These are phyloP conservation scores for Grantiella picta DNA, from an alignment of 2,113 vertebrate genomes.

Conservation along the genomic window DNA sequence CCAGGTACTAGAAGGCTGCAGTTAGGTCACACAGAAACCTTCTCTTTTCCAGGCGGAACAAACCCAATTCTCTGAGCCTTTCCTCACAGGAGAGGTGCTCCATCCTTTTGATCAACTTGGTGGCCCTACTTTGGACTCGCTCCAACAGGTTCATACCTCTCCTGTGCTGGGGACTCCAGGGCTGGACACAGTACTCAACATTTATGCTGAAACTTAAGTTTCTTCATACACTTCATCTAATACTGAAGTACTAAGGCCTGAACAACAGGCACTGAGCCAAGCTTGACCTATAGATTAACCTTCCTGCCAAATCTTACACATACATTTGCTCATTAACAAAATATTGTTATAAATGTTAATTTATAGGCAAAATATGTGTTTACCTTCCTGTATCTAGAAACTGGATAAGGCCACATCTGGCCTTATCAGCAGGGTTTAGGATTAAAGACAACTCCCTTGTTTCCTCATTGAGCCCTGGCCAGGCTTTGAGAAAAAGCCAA, in stretches of 20 bases:
- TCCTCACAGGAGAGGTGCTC: not conserved
- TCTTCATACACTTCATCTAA: not conserved
- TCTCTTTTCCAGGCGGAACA: not conserved
- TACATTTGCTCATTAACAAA: rapidly evolving
- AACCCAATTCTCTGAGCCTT: not conserved
- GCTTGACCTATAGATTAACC: not conserved
- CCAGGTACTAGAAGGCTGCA: not conserved
- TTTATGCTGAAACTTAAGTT: not conserved
- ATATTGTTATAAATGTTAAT: not conserved
- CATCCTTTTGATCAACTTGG: not conserved
- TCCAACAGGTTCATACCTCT: not conserved
- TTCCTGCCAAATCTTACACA: not conserved
- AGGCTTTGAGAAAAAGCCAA: not conserved
- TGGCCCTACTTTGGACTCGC: rapidly evolving
- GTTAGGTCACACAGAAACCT: not conserved
- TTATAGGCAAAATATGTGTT: not conserved
- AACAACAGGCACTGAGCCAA: not conserved
- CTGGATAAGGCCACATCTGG: not conserved
- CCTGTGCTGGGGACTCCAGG: not conserved
- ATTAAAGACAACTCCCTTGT: not conserved
- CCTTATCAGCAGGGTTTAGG: not conserved
- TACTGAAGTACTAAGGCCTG: not conserved
- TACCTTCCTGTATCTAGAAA: not conserved
- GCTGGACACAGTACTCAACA: not conserved
- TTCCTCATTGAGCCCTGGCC: not conserved